A percentile compares a stretch with the other conserved stretches of the same genome.
Conservation (phyloP, 2,797 vertebrate species). For the Avahi laniger region DNA sequence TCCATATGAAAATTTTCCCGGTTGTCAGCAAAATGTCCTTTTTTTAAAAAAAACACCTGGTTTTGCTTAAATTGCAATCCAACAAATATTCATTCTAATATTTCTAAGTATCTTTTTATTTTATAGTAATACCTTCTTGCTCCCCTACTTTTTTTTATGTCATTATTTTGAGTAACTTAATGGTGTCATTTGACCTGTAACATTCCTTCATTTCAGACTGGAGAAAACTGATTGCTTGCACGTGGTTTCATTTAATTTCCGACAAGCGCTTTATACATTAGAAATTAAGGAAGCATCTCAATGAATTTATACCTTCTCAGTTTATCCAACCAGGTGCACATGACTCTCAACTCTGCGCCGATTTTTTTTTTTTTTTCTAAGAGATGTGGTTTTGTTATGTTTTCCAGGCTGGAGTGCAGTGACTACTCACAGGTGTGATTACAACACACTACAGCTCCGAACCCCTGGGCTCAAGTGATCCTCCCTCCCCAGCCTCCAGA, state of each 20-base stretch:
- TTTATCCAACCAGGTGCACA: not conserved
- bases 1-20: not conserved
- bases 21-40: not conserved
- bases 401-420: not conserved
- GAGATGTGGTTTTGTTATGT: not conserved
- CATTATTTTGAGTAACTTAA: constrained; percentile 2
- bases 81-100: not conserved
- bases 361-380: not conserved
- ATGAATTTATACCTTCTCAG: not conserved
- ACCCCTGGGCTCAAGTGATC: not conserved
- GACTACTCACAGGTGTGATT: too few species aligned
- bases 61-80: not conserved
- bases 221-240: not conserved
- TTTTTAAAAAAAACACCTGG: not conserved
- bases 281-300: not conserved
- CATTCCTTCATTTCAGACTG: not conserved
- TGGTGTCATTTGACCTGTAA: not conserved
- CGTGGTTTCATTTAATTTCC: not conserved
- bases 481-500: not conserved
- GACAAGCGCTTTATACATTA: not conserved
- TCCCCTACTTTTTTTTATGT: not conserved
- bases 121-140: not conserved
- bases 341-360: not conserved
- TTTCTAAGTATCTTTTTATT: constrained; percentile 15
- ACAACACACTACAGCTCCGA: not conserved